Base-by-base conservation (phyloP, 2,888 invertebrate genomes). In the Pyrocoelia pectoralis region DNA sequence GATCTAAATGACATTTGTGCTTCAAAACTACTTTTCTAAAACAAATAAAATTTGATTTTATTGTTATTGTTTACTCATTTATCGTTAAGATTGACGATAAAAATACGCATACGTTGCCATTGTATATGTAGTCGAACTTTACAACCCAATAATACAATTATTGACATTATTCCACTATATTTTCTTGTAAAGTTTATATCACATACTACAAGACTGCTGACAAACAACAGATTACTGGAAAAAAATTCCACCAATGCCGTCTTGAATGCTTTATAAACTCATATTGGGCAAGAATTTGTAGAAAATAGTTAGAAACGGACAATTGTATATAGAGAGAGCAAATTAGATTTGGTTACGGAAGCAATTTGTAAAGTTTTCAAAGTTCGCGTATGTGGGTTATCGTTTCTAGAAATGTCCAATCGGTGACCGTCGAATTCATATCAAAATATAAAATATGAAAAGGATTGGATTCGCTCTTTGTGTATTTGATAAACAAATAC, bases 21-120 rank as follows among this genome's bases (percentile, higher is more conserved):
- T n/a, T 33, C 10, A 6, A 33, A 33, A 33, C 33, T n/a, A 33
- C 33, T 6, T 33, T 33, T 33, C 33, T 33, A 33, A 33, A 33
- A 33, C 33, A 33, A 33, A 33, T 33, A 33, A 33, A 33, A n/a
- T 33, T 33, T n/a, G 33, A 33, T 33, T 33, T 33, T 46, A 46
- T 46, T 46, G 14, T 46, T 46, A 46, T 46, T 13, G 15, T 43
- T 43, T 43, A 15, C 43, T 15, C 43, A 10, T 10, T 18, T 46
- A 46, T 18, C 2, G n/a, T 18, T 17, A 17, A 41, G 10, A 46
- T 46, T 10, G 10, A 9, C 17, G 46, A 46, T 46, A 46, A 46
- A 46, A 46, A 46, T 46, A 46, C 46, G 46, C 46, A 18, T 17
- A 46, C 17, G 46, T 17, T 17, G 46, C 17, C 17, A 46, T 46